Evolutionary conservation across 2,113 vertebrate genomes (phyloP), one percentile per base, ranked within the genome.

Genomic region (Chionomys nivalis): DNA sequence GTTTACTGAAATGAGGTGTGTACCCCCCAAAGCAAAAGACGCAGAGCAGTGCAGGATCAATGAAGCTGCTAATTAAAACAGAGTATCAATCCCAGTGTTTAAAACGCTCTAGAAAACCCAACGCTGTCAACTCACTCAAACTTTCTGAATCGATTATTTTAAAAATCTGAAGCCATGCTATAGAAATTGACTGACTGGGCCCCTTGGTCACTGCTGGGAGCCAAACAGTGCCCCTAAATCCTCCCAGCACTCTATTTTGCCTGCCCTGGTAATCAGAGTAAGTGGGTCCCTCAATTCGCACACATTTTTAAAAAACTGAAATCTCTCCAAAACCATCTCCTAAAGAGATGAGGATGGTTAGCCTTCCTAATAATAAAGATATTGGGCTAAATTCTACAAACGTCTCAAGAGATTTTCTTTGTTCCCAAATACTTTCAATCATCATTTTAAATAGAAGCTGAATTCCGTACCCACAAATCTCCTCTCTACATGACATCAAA

Each of bases 361-460:
- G 96, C 94, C 94, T 89, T 94, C 95, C 97, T 97, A 98, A 96
- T 95, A 93, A 97, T 96, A 97, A 94, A 97, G 98, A 95, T 96
- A 92, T 97, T 96, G 49, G 66, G 89, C 89, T 2, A 13, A 98
- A 96, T 97, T 94, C 89, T 96, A 11, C 63, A 58, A 87, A 96
- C 93, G 87, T 78, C 90, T 94, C 92, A 96, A 96, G 83, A 96
- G 83, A 93, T 97, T 97, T 85, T 83, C n/a, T 92, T 95, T 78
- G 19, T 77, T 73, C 21, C 21, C 26, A 47, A 96, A 96, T 75
- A 73, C 95, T 97, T 97, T 94, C 28, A 89, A 0, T 97, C 96
- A 97, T 78, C 79, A 91, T 93, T 97, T 97, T 95, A 89, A 96
- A 96, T 85, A 63, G 94, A 96, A 93, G 72, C 9, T 2, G 36